These are phyloP conservation scores for Parotia lawesii DNA, from an alignment of 2,113 vertebrate species.

Conservation along the genomic window DNA sequence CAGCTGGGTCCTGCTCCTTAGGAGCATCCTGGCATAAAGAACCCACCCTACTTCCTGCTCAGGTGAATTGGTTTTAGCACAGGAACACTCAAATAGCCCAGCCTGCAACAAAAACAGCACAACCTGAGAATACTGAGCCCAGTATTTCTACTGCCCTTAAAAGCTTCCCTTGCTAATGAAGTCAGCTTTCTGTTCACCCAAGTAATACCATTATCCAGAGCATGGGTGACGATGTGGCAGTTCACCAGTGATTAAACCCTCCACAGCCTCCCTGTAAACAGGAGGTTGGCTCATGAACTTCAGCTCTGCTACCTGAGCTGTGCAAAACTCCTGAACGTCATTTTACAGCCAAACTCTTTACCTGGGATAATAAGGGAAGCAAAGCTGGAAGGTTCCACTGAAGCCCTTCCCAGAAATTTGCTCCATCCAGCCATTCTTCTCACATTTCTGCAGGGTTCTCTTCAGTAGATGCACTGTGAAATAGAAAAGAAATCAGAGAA, in stretches of 20 bases:
- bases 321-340: accelerated
- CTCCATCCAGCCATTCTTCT: constrained; percentile 98
- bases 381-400: constrained; percentile 94
- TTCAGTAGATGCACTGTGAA: constrained; percentile 86
- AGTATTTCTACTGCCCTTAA: background rate
- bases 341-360: constrained; percentile 52
- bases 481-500: background rate
- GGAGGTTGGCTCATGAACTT: background rate
- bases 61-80: background rate
- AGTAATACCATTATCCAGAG: background rate
- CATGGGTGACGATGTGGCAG: background rate
- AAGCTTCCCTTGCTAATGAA: background rate
- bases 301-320: background rate
- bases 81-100: background rate
- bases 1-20: background rate
- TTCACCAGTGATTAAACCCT: background rate
- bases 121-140: background rate
- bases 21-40: background rate
- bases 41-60: background rate
- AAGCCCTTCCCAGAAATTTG: constrained; percentile 97
- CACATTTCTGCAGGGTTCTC: constrained; percentile 92
- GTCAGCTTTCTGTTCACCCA: background rate
- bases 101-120: background rate
- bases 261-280: background rate
- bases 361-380: constrained; percentile 96